A percentile compares a stretch with the other conserved stretches of the same genome.
Conservation (phyloP, 2,797 vertebrate species). For the Toxotes lorentzi region DNA sequence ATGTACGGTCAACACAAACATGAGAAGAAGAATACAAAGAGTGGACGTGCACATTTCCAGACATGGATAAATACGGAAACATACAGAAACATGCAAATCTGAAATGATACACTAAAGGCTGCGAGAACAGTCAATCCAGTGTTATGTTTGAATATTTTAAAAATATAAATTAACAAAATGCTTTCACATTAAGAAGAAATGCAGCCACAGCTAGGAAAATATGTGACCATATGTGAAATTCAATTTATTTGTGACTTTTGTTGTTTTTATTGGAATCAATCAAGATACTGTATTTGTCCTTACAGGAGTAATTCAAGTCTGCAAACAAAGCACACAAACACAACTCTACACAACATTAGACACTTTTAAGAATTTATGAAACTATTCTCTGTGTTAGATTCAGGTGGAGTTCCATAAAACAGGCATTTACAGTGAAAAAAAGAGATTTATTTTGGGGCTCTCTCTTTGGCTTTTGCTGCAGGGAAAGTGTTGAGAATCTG, state of each 20-base stretch:
- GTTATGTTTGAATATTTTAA: not conserved
- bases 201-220: no score
- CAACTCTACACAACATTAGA: no score
- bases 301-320: no score
- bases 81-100: not conserved
- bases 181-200: not conserved
- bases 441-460: slow-evolving; percentile 83
- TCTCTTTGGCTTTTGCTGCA: slow-evolving; percentile 86
- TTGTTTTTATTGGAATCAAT: no score
- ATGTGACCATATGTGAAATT: no score
- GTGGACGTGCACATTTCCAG: not conserved
- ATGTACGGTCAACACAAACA: slow-evolving; percentile 25
- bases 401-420: not conserved
- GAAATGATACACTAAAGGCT: no score
- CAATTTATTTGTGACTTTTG: no score
- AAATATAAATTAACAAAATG: not conserved
- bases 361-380: no score
- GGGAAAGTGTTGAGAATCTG: slow-evolving; percentile 98
- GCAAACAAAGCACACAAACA: no score
- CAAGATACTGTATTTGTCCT: no score
- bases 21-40: not conserved
- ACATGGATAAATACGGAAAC: not conserved
- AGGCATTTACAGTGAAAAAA: slow-evolving; percentile 17
- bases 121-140: no score
- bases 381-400: not conserved